These are phyloP conservation scores for Diaperis boleti DNA, from an alignment of 2,888 invertebrate genomes.

Conservation along the genomic window DNA sequence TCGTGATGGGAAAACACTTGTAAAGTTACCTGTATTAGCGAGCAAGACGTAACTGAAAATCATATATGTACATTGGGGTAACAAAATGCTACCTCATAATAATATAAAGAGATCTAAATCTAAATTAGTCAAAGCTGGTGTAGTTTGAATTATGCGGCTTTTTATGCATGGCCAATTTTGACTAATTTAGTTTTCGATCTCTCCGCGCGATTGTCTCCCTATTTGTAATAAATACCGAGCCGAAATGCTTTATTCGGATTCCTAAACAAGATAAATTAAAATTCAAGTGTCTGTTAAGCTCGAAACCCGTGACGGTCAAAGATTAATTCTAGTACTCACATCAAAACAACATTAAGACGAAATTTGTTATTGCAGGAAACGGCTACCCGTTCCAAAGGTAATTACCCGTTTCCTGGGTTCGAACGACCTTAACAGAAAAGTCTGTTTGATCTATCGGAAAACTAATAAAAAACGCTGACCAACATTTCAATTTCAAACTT, in stretches of 20 bases:
- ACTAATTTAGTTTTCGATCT: too few relatives aligned
- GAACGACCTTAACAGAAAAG: constrained; percentile 1
- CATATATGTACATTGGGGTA: too few relatives aligned
- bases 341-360: constrained; percentile 25
- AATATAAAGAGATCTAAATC: too few relatives aligned
- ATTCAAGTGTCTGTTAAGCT: constrained; percentile 9
- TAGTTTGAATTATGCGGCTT: too few relatives aligned
- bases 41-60: too few relatives aligned
- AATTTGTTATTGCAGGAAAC: constrained; percentile 35
- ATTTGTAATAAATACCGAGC: constrained; percentile 1
- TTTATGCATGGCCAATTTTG: too few relatives aligned
- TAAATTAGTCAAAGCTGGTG: too few relatives aligned
- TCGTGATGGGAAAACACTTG: too few relatives aligned
- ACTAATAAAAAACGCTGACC: constrained; percentile 14
- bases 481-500: constrained; percentile 10
- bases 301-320: constrained; percentile 5
- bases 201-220: too few relatives aligned
- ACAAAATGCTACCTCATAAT: too few relatives aligned
- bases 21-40: too few relatives aligned
- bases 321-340: constrained; percentile 17
- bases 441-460: constrained; percentile 4
- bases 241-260: constrained; percentile 1
- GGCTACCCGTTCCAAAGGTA: constrained; percentile 17
- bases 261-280: constrained; percentile 20
- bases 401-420: constrained; percentile 29